Evolutionary conservation across 1,140 invertebrate species (phyloP).

Genomic region (Macrostomum lignano): DNA sequence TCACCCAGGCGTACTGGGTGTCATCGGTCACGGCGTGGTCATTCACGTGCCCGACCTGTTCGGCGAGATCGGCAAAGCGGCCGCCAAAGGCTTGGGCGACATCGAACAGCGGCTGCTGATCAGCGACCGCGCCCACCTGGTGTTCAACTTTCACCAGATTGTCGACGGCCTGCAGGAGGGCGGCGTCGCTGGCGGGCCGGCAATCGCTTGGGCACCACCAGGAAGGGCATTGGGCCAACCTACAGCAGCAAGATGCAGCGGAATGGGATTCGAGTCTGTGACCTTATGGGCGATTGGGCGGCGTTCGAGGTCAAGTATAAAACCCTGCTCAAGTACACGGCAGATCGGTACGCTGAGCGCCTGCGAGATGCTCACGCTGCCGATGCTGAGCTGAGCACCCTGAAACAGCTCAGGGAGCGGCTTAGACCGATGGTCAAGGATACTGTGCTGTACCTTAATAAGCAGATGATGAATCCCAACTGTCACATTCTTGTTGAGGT

Average conservation of each 20-base stretch:
- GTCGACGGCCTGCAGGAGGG: constrained; percentile 79
- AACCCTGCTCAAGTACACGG: constrained; percentile 46
- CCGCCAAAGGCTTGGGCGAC: constrained; percentile 51
- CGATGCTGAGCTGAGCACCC: neutral
- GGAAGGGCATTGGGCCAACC: constrained; percentile 72
- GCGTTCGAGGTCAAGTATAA: constrained; percentile 54
- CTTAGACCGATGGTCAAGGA: constrained; percentile 61
- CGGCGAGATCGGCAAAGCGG: constrained; percentile 70
- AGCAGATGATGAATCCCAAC: constrained; percentile 36
- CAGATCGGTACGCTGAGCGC: constrained; percentile 66
- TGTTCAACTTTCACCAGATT: constrained; percentile 37
- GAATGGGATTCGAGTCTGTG: constrained; percentile 38
- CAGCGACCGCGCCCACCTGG: constrained; percentile 71
- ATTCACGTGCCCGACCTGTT: constrained; percentile 68
- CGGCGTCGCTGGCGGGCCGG: constrained; percentile 37
- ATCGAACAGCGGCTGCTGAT: constrained; percentile 61
- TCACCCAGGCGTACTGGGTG: constrained; percentile 54
- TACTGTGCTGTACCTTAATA: constrained; percentile 59
- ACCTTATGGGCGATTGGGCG: constrained; percentile 63
- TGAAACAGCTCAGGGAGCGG: constrained; percentile 40
- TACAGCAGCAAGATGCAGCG: constrained; percentile 74
- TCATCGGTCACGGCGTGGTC: constrained; percentile 96
- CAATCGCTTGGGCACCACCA: constrained; percentile 66
- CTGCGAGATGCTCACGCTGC: too few species aligned
- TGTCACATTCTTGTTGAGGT: constrained; percentile 31